Base-by-base conservation (phyloP, 2,888 invertebrate species). In the Callimorpha dominula region DNA sequence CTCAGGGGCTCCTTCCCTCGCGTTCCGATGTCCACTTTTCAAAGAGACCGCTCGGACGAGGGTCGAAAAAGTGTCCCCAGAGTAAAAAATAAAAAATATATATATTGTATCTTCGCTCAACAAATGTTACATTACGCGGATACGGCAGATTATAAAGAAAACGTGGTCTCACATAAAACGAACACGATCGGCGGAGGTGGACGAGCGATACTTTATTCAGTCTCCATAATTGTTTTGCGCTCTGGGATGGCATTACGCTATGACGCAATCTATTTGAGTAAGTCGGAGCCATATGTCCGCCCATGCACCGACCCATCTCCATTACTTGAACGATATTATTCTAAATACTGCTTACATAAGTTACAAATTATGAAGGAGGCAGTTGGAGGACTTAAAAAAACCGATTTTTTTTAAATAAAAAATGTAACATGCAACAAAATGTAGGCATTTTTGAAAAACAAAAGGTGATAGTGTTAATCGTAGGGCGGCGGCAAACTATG, bases 11-110 rank as follows among this genome's bases (percentile, higher is more conserved):
- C 90, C 94, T 94, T 94, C 95, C 95, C 95, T 89, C 94, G 95
- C 95, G 95, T 95, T 95, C 95, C 95, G 95, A 95, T 95, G 95
- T 95, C 95, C 95, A 95, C 95, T 95, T 95, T 94, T 95, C 95
- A 95, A 95, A 95, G 95, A 95, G 95, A 92, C 95, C 94, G 95
- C 94, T 93, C 93, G 95, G 95, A 95, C 95, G 95, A 95, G 95
- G 95, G 95, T 95, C 94, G 94, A 94, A 94, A 95, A 95, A 95
- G 94, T 94, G 95, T 95, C 96, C 96, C 96, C 88, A 90, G 96
- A 95, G 95, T 92, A 91, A 95, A 94, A 94, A 94, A 95, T 91
- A 93, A 94, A 95, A 94, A 95, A 94, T 91, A 95, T 91, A 92
- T 93, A 93, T 94, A 94, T 89, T 93, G 94, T 94, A 92, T 92